Base-by-base conservation (phyloP, 2,888 invertebrate species). In the Bombylius major region DNA sequence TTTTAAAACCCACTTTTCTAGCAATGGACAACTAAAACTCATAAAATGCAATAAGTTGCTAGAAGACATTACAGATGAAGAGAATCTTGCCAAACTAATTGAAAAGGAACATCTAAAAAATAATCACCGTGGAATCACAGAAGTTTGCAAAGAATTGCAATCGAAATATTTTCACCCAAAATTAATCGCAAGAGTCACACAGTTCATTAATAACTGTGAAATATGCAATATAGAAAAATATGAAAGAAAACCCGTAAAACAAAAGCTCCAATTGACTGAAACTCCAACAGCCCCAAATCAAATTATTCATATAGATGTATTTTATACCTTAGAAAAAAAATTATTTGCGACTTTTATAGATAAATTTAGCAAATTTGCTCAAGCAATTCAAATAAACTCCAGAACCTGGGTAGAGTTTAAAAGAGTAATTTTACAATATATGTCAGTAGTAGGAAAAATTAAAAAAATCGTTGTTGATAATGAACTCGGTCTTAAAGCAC, bases 271-370 rank as follows among this genome's bases (percentile, higher is more conserved):
- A 42, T 23, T 23, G 23, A 23, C 23, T 23, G 23, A 23, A 23
- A 23, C 23, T 23, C 23, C 23, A 23, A 23, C 23, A 2, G 23
- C 23, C 23, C 23, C 23, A 23, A 23, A 23, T 3, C 23, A 23
- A 23, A 23, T 23, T 23, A 23, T 2, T 23, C 1, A 23, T 23
- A 23, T 23, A 23, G 23, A 23, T 23, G 23, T 23, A 23, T 23
- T 62, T 47, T 59, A 56, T 31, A 55, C 32, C 5, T 49, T 62
- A 12, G 42, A 58, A n/a, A 61, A 62, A 52, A 47, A n/a, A n/a
- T n/a, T n/a, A n/a, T n/a, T n/a, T n/a, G n/a, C n/a, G n/a, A 51
- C 62, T 31, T 56, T 62, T 9, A 59, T 63, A 5, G 65, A 65
- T 39, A 57, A 61, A 34, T 65, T 65, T 50, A 55, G 62, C 7